Evolutionary conservation across 2,888 invertebrate species (phyloP), one percentile per base, ranked within the genome.

Genomic region (Tethea ocularis): DNA sequence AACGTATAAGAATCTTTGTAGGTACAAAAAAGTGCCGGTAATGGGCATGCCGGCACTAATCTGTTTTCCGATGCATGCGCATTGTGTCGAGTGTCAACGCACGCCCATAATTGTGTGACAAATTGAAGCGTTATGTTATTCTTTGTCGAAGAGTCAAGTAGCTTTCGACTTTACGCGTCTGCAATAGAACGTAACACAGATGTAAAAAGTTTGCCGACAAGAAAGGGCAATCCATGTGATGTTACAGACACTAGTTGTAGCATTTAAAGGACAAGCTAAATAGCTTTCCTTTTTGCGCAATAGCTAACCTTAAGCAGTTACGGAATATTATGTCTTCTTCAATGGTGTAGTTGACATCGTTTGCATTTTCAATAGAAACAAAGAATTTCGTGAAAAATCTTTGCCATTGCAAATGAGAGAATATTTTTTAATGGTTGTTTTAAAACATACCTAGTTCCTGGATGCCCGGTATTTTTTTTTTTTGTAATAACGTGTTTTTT

Each of bases 21-120:
- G 60, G 41, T 46, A 55, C 61, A 52, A 60, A 62, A 68, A 61
- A 24, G 41, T 64, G 53, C 61, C 61, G 62, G 59, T 67, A 55
- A 55, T 61, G 63, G 64, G 62, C 60, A 51, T 68, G 64, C 69
- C 69, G 66, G 61, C 61, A 65, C 70, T 79, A 77, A 78, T 74
- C 62, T 66, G 68, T 52, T 15, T 63, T 63, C 66, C 66, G 61
- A 62, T 63, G 63, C 63, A 64, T 61, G 53, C 33, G 33, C 33
- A 60, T 36, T 51, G 61, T 63, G 57, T 59, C 67, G 62, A 69
- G 68, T 80, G 80, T 80, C 80, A 80, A 78, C 68, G 79, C 68
- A 71, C 79, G 72, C 61, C 53, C 57, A 66, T 71, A 67, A 71
- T 69, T 60, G 69, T 76, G 74, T 78, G 74, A 73, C 79, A 71